Evolutionary conservation across 2,113 vertebrate species (phyloP), one percentile per base, ranked within the genome.

Genomic region (Erythrolamprus reginae): DNA sequence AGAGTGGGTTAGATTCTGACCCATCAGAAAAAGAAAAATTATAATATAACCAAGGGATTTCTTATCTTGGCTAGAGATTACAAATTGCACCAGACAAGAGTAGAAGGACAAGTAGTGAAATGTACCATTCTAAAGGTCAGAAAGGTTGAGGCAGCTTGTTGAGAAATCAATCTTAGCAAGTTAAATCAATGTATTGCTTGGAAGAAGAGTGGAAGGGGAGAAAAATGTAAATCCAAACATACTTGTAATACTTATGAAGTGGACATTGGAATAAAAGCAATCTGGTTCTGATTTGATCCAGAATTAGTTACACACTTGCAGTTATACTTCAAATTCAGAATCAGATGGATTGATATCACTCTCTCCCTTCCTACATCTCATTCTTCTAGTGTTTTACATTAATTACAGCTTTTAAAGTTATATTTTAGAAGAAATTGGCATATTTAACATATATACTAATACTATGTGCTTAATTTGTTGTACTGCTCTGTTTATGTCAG

Each of bases 151-250:
- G 91, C 77, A 93, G 92, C 82, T 90, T 92, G 77, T 48, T 93
- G 92, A 88, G 94, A 94, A 65, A 65, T 65, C 61, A 65, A 12
- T 15, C 28, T 92, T 90, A 93, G 90, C 90, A 92, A 94, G 86
- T 94, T 95, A 95, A 95, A 93, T 89, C 82, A 90, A 53, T 65
- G 88, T 94, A 61, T 52, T 93, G 13, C 84, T 95, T 91, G 94
- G 33, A 83, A 91, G 84, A 91, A 90, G 92, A 89, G 82, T 91
- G 82, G 77, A 95, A 88, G 87, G 45, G 50, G 33, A 89, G 42
- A 48, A 94, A 89, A 61, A 82, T 93, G 58, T 86, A 95, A 89
- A 94, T 93, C 33, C 90, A 92, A 91, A 47, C 91, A n/a, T 89
- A 90, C 91, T 94, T 48, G 92, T 77, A 85, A 83, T 86, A 92